Percentiles rank a stretch among this genome's conserved stretches.
These are phyloP conservation scores for Rhagoletis zephyria DNA, from an alignment of 1,140 invertebrate genomes.

Conservation along the genomic window DNA sequence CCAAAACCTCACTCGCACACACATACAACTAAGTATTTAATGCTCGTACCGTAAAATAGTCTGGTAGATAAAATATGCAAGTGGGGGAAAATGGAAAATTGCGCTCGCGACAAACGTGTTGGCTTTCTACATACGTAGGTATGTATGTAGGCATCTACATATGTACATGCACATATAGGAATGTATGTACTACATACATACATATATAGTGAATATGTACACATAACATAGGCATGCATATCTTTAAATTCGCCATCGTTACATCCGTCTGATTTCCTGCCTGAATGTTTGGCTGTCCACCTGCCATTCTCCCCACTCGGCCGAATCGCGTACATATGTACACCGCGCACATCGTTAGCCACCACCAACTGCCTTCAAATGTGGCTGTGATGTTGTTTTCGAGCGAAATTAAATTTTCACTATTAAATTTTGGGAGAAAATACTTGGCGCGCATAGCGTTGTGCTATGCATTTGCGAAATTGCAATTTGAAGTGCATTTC, in stretches of 20 bases:
- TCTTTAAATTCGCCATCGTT: neutral
- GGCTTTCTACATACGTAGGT: neutral
- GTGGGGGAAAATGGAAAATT: neutral
- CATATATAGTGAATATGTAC: neutral
- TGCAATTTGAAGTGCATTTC: neutral
- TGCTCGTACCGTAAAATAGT: neutral
- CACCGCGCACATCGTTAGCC: neutral
- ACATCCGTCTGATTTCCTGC: constrained; percentile 8
- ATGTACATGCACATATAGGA: neutral
- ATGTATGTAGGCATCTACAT: neutral
- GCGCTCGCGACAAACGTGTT: neutral
- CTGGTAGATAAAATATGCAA: neutral
- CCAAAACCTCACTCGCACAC: neutral
- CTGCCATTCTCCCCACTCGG: neutral
- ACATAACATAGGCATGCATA: neutral
- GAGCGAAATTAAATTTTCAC: constrained; percentile 32
- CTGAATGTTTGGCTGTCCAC: neutral
- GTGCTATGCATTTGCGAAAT: constrained; percentile 20
- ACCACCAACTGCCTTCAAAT: constrained; percentile 31
- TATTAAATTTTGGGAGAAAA: constrained; percentile 44
- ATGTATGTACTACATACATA: neutral
- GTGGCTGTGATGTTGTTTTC: neutral
- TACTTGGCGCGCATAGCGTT: constrained; percentile 1
- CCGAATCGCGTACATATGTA: neutral
- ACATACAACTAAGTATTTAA: neutral